Evolutionary conservation across 2,888 invertebrate genomes (phyloP).

Genomic region (Cerceris ruficornis): DNA sequence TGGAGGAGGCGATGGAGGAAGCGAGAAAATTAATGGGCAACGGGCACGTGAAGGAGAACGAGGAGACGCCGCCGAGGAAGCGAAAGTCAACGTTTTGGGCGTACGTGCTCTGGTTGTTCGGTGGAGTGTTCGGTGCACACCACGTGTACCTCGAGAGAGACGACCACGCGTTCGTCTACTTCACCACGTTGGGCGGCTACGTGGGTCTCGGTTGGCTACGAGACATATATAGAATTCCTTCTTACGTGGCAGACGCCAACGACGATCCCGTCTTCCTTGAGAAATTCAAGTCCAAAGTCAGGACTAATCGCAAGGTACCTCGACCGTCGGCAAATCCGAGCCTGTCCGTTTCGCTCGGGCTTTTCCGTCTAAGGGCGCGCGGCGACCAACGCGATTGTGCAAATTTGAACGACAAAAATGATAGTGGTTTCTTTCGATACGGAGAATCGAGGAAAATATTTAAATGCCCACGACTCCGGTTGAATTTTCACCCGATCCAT

Average conservation of each 20-base stretch:
- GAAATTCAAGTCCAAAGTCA: constrained; percentile 85
- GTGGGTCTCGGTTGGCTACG: constrained; percentile 93
- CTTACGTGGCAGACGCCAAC: constrained; percentile 92
- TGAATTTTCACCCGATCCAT: too few relatives aligned
- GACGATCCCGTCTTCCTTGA: constrained; percentile 87
- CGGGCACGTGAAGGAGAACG: constrained; percentile 3
- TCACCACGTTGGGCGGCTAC: constrained; percentile 93
- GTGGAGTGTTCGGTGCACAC: constrained; percentile 94
- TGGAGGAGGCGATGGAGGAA: not conserved
- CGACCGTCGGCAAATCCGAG: not conserved
- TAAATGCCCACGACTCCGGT: too few relatives aligned
- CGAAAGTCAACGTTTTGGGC: constrained; percentile 84
- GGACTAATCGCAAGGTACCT: constrained; percentile 85
- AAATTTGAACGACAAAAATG: too few relatives aligned
- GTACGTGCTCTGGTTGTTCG: constrained; percentile 93
- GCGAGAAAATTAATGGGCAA: not conserved
- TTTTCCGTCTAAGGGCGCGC: not conserved
- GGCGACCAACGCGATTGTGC: too few relatives aligned
- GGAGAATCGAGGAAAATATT: too few relatives aligned
- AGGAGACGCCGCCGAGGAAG: constrained; percentile 13
- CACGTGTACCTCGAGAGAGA: constrained; percentile 95
- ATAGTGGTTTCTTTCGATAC: too few relatives aligned
- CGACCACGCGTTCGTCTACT: constrained; percentile 94
- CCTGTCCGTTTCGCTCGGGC: not conserved
- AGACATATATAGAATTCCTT: constrained; percentile 92